Conservation (phyloP, 2,113 vertebrate species). For the Sterrhoptilus dennistouni region DNA sequence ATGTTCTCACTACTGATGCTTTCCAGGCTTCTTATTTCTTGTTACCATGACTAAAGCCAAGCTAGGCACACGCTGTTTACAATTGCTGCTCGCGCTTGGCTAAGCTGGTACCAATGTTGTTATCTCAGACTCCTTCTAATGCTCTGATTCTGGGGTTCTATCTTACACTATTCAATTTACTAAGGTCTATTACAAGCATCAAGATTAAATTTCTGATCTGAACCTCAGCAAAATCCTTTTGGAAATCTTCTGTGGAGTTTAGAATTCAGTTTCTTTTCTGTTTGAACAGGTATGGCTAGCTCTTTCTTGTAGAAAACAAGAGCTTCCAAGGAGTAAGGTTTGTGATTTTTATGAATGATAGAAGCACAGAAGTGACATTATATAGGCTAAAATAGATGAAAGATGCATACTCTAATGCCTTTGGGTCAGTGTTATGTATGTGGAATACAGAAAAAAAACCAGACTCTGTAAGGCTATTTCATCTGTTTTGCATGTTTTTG, state of each 20-base stretch:
- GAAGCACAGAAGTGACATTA: neutral
- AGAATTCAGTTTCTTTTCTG: neutral
- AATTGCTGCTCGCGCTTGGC: neutral
- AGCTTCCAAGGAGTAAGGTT: neutral
- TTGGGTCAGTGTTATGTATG: neutral
- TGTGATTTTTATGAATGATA: neutral
- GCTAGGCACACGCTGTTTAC: neutral
- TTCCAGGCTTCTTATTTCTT: conserved; percentile 2
- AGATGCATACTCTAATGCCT: neutral
- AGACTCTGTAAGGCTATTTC: neutral
- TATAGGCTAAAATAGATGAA: neutral
- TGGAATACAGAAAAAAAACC: neutral
- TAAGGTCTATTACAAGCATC: neutral
- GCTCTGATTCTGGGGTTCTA: neutral
- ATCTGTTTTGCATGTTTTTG: neutral
- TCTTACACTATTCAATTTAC: neutral
- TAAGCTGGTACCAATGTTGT: neutral
- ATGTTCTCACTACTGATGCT: neutral
- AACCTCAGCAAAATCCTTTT: neutral
- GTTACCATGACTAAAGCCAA: neutral
- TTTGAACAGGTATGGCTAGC: neutral
- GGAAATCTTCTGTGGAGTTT: neutral
- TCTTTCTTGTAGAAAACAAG: neutral
- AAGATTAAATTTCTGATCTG: neutral
- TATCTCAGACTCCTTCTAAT: neutral